Percentiles rank a stretch among this genome's conserved stretches.
Evolutionary conservation across 1,140 invertebrate species (phyloP).

Genomic region (Anoplolepis gracilipes): DNA sequence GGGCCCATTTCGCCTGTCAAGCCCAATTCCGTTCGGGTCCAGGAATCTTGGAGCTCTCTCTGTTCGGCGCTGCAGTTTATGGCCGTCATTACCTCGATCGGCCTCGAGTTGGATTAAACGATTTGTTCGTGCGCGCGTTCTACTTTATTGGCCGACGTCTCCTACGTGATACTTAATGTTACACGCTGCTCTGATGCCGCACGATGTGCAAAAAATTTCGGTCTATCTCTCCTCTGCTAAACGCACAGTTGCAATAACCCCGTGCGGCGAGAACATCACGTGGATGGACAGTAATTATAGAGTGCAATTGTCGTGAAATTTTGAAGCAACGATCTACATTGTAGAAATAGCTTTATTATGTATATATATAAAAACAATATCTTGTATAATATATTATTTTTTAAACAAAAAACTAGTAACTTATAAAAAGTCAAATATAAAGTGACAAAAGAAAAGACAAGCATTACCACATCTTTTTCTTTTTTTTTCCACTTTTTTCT

Average conservation of each 20-base stretch:
- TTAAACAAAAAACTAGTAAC: background rate
- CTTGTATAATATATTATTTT: background rate
- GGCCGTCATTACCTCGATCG: constrained; percentile 82
- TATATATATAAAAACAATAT: background rate
- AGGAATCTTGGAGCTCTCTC: constrained; percentile 64
- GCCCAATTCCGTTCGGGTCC: constrained; percentile 79
- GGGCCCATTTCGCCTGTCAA: constrained; percentile 80
- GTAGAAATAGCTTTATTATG: too few species aligned
- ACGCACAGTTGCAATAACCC: constrained; percentile 26
- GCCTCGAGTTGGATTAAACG: constrained; percentile 80
- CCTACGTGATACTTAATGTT: constrained; percentile 60
- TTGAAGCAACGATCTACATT: background rate
- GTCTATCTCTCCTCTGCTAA: background rate
- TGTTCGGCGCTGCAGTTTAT: constrained; percentile 77
- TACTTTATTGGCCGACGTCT: constrained; percentile 74
- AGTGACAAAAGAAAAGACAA: background rate
- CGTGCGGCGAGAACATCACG: background rate
- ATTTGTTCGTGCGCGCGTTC: constrained; percentile 78
- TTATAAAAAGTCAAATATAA: background rate
- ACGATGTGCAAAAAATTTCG: constrained; percentile 33
- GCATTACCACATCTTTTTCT: background rate
- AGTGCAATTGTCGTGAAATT: constrained; percentile 5
- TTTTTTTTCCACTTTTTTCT: background rate
- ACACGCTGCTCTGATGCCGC: constrained; percentile 33
- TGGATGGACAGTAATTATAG: constrained; percentile 15